Conservation (phyloP, 1,140 invertebrate species). For the Drosophila elegans region DNA sequence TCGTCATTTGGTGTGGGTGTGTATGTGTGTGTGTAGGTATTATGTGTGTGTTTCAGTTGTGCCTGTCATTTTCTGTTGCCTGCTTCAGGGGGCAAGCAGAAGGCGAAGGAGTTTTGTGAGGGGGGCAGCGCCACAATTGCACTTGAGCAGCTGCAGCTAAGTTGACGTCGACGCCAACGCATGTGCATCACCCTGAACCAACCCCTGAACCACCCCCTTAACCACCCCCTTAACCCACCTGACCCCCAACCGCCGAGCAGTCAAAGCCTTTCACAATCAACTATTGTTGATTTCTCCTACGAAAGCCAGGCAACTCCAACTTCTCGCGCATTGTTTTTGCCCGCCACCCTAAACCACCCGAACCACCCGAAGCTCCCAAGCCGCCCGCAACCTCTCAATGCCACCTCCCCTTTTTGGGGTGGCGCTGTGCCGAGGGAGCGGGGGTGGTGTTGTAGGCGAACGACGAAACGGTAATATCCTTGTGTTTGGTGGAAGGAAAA, state of each 20-base stretch:
- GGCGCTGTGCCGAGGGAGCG: neutral
- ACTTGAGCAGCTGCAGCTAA: conserved; percentile 69
- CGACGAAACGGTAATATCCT: conserved; percentile 85
- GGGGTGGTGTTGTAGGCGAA: conserved; percentile 60
- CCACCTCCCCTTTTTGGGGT: conserved; percentile 1
- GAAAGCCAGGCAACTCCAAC: conserved; percentile 35
- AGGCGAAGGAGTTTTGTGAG: neutral
- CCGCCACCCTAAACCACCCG: conserved; percentile 1
- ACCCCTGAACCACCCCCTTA: neutral
- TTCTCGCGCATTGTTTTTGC: conserved; percentile 53
- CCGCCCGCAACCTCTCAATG: neutral
- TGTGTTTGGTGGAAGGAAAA: conserved; percentile 85
- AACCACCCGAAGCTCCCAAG: conserved; percentile 1
- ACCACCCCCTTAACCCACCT: conserved; percentile 6
- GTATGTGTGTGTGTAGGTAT: neutral
- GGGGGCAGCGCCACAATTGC: conserved; percentile 50
- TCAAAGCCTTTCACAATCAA: conserved; percentile 63
- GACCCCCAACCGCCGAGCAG: conserved; percentile 20
- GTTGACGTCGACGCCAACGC: conserved; percentile 45
- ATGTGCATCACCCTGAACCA: conserved; percentile 27
- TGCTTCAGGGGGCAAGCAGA: conserved; percentile 27
- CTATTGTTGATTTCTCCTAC: conserved; percentile 57
- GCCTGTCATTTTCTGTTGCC: conserved; percentile 52
- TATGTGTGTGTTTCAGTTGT: conserved; percentile 15
- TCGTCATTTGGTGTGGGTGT: conserved; percentile 17